These are phyloP conservation scores for Cyprinella venusta DNA, from an alignment of 2,797 vertebrate species.

Conservation along the genomic window DNA sequence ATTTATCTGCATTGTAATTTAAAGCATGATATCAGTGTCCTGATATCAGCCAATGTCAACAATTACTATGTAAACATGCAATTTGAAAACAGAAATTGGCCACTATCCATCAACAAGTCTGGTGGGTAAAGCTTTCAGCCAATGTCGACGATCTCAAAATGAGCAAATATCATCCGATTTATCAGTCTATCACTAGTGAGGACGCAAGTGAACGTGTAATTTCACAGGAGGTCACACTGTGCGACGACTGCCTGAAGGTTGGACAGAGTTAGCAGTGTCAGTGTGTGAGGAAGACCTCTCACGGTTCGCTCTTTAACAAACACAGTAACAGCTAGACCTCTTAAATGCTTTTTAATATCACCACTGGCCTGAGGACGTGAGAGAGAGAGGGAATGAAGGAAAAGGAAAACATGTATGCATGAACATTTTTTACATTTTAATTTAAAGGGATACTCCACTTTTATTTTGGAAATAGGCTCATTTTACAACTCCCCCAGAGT, in stretches of 20 bases:
- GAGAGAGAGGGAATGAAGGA: constrained; percentile 1
- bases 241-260: constrained; percentile 38
- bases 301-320: constrained; percentile 62
- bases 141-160: not conserved
- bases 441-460: no score
- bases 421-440: not conserved
- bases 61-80: not conserved
- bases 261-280: constrained; percentile 30
- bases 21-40: no score
- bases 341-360: constrained; percentile 78
- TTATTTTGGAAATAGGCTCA: no score
- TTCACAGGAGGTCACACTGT: constrained; percentile 59
- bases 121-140: not conserved
- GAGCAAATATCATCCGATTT: not conserved
- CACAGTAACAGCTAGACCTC: constrained; percentile 66
- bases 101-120: not conserved
- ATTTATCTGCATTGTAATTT: no score
- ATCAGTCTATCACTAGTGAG: constrained; percentile 52
- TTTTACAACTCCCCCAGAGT: no score
- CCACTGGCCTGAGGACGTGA: constrained; percentile 67
- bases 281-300: constrained; percentile 53
- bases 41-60: not conserved
- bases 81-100: not conserved
- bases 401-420: not conserved
- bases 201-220: constrained; percentile 42